Conservation (phyloP, 2,797 vertebrate species). For the Scyliorhinus canicula region DNA sequence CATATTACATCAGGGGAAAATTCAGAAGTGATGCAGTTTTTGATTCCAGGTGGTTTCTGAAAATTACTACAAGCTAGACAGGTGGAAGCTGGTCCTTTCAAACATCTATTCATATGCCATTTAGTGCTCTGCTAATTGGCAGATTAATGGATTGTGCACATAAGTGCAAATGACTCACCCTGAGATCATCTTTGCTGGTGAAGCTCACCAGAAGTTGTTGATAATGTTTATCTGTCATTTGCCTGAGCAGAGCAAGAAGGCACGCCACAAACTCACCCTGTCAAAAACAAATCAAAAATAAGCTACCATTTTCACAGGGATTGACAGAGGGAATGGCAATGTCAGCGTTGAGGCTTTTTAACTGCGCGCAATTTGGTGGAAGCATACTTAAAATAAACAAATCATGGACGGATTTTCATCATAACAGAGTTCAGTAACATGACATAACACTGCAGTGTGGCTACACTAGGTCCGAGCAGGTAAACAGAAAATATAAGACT, state of each 20-base stretch:
- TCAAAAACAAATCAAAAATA: constrained; percentile 37
- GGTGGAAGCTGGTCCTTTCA: background rate
- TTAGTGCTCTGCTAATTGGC: background rate
- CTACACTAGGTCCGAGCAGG: background rate
- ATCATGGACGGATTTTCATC: background rate
- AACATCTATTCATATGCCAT: background rate
- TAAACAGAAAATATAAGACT: background rate
- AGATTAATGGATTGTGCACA: constrained; percentile 30
- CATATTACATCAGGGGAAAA: background rate
- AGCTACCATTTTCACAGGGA: background rate
- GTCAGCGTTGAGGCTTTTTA: background rate
- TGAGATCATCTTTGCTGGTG: constrained; percentile 82
- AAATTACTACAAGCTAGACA: background rate
- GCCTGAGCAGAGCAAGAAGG: constrained; percentile 81
- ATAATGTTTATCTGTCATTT: constrained; percentile 96
- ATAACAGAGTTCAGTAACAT: background rate
- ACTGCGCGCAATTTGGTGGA: background rate
- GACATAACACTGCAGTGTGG: background rate
- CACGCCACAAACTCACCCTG: constrained; percentile 96
- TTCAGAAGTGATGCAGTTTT: background rate
- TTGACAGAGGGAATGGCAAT: background rate
- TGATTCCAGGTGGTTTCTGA: background rate
- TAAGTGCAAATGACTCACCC: constrained; percentile 63
- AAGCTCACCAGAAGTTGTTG: constrained; percentile 91
- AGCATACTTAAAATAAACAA: background rate